A percentile compares a stretch with the other conserved stretches of the same genome.
Evolutionary conservation across 2,113 vertebrate species (phyloP).

Genomic region (Passer montanus): DNA sequence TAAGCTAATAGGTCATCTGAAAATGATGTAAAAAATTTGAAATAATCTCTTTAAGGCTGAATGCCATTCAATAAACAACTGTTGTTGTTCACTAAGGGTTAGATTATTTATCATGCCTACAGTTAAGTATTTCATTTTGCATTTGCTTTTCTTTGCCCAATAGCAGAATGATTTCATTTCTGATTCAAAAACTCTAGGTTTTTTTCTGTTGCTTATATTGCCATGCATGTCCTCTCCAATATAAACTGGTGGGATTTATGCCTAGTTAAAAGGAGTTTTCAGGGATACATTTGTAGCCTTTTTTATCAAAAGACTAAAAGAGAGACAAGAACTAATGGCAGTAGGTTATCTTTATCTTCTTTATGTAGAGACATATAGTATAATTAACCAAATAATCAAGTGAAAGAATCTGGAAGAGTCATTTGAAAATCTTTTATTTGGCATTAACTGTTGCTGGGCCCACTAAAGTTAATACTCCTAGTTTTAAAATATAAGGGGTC

Average conservation of each 20-base stretch:
- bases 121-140: background rate
- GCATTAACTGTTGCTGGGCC: background rate
- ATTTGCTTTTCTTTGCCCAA: slow-evolving; percentile 20
- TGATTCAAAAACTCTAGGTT: background rate
- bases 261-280: background rate
- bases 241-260: background rate
- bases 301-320: background rate
- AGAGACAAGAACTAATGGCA: background rate
- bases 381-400: background rate
- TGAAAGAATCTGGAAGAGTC: background rate
- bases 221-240: background rate
- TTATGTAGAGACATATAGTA: background rate
- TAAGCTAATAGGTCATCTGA: background rate
- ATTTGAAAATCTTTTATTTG: background rate
- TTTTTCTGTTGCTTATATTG: background rate
- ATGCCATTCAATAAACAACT: background rate
- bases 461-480: background rate
- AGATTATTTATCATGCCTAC: background rate
- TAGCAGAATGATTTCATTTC: background rate
- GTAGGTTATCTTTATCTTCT: background rate
- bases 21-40: background rate
- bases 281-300: background rate
- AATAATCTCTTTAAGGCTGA: background rate
- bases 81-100: background rate
- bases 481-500: background rate